Percentiles rank a stretch among this genome's conserved stretches.
Evolutionary conservation across 2,888 invertebrate genomes (phyloP).

Genomic region (Tipula confusa): DNA sequence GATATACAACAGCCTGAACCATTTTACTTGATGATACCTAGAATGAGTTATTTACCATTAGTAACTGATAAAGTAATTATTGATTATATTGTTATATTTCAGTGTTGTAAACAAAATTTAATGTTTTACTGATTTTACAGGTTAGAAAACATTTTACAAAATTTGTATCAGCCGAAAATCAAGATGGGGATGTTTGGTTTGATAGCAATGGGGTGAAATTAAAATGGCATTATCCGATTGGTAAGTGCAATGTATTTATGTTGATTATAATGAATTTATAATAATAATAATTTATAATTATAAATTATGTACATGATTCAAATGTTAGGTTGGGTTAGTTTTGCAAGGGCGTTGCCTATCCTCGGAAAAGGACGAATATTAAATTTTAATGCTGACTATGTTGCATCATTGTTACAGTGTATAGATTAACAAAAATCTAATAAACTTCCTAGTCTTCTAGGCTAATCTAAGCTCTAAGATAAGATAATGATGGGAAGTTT

Average conservation of each 20-base stretch:
- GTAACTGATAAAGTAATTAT: conserved; percentile 82
- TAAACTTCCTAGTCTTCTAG: too few relatives aligned
- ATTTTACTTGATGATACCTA: conserved; percentile 88
- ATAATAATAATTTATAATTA: background rate
- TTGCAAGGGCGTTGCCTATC: background rate
- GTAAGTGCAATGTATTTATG: conserved; percentile 38
- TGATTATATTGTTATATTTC: background rate
- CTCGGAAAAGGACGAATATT: too few relatives aligned
- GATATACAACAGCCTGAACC: conserved; percentile 88
- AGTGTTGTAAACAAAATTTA: conserved; percentile 38
- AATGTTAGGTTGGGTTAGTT: too few relatives aligned
- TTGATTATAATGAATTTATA: too few relatives aligned
- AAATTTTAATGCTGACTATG: too few relatives aligned
- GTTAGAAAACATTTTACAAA: conserved; percentile 83
- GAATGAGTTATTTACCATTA: conserved; percentile 89
- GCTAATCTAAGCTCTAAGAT: too few relatives aligned
- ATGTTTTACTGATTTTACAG: conserved; percentile 49
- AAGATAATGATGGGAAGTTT: too few relatives aligned
- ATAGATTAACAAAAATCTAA: too few relatives aligned
- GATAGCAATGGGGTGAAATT: conserved; percentile 87
- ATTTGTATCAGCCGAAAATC: conserved; percentile 73
- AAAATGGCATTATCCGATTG: conserved; percentile 82
- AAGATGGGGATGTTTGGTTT: conserved; percentile 89
- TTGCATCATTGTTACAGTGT: too few relatives aligned
- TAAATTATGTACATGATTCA: too few relatives aligned